These are phyloP conservation scores for Smutsia temminckii DNA, from an alignment of 2,797 vertebrate species.

Conservation along the genomic window DNA sequence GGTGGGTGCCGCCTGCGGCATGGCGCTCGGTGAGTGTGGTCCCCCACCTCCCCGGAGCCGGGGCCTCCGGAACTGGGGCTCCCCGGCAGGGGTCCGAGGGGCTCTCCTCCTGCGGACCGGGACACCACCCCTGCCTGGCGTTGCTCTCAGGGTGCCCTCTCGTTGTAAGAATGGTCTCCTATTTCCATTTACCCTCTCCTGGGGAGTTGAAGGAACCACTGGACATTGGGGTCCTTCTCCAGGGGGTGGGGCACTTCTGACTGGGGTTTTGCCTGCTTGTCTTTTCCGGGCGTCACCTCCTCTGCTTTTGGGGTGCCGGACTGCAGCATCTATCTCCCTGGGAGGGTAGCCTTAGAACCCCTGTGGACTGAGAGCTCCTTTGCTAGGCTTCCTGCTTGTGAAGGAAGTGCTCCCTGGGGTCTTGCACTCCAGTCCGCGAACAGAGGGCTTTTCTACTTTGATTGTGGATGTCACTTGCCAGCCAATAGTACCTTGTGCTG, in stretches of 20 bases:
- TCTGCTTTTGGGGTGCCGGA: not conserved
- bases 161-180: accelerated
- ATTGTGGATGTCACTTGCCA: not conserved
- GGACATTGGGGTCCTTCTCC: no score
- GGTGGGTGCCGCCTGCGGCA: conserved; percentile 89
- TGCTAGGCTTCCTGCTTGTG: not conserved
- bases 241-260: not conserved
- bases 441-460: not conserved
- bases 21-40: conserved; percentile 91
- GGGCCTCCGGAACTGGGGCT: accelerated
- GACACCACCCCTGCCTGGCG: not conserved
- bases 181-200: not conserved
- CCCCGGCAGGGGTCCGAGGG: not conserved
- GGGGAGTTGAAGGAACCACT: not conserved
- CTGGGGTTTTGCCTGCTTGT: not conserved
- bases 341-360: not conserved
- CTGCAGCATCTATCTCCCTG: not conserved
- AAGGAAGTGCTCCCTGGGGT: not conserved
- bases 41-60: accelerated
- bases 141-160: not conserved
- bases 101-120: not conserved
- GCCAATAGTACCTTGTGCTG: no score
- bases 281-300: not conserved
- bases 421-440: not conserved
- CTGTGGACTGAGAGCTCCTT: not conserved